These are phyloP conservation scores for Lutra lutra DNA, from an alignment of 2,797 vertebrate genomes.

Conservation along the genomic window DNA sequence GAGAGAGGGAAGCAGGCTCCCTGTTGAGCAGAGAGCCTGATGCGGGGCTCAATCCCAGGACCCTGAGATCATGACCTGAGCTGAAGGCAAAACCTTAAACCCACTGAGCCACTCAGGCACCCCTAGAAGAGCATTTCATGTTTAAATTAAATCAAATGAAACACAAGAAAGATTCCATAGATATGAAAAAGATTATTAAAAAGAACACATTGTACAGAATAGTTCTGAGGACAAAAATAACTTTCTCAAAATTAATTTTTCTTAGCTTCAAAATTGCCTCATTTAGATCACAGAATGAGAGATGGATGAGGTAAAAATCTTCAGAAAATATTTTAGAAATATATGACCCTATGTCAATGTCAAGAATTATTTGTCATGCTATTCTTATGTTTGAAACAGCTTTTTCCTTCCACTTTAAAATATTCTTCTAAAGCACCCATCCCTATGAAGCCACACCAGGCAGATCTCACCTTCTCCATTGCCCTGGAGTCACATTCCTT, in stretches of 20 bases:
- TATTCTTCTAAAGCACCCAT: neutral
- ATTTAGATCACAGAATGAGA: neutral
- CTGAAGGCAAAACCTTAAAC: too few species aligned
- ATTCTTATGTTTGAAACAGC: neutral
- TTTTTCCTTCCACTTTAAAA: neutral
- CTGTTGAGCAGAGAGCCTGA: too few species aligned
- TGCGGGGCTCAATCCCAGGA: too few species aligned
- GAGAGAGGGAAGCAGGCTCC: too few species aligned
- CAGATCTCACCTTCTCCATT: neutral
- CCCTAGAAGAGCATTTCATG: neutral
- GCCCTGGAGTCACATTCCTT: neutral
- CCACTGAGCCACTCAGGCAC: too few species aligned
- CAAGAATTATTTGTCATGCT: neutral
- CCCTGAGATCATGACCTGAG: too few species aligned
- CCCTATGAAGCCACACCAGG: neutral
- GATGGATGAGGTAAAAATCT: neutral
- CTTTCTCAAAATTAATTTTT: neutral
- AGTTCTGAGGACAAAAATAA: neutral
- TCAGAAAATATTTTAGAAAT: conserved; percentile 13
- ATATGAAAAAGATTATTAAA: neutral
- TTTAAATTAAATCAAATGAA: conserved; percentile 9
- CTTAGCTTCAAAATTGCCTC: neutral
- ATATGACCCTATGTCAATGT: neutral
- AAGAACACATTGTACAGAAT: neutral
- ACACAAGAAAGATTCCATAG: neutral